Percentiles rank a stretch among this genome's conserved stretches.
Evolutionary conservation across 2,113 vertebrate species (phyloP).

Genomic region (Cyprinodon tularosa): DNA sequence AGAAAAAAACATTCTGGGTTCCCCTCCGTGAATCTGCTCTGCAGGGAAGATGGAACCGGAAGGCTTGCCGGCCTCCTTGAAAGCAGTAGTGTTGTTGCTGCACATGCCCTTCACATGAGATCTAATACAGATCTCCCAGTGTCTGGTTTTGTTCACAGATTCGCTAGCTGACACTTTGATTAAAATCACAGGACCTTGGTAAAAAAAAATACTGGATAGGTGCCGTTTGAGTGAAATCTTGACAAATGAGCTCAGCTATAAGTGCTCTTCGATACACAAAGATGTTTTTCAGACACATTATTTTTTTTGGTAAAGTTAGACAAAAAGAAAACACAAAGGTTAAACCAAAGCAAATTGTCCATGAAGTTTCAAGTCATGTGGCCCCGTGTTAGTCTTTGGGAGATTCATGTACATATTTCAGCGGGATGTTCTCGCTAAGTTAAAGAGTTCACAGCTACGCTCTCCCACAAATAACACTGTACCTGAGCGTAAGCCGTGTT

Average conservation of each 20-base stretch:
- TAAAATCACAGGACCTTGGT: constrained; percentile 47
- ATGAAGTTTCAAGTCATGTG: constrained; percentile 49
- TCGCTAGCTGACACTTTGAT: constrained; percentile 50
- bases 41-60: constrained; percentile 17
- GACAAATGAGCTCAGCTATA: constrained; percentile 65
- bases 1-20: constrained; percentile 59
- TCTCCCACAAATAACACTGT: not conserved
- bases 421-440: constrained; percentile 18
- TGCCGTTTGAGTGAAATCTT: constrained; percentile 39
- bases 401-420: constrained; percentile 19
- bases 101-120: constrained; percentile 58
- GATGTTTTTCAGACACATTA: constrained; percentile 58
- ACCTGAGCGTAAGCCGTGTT: constrained; percentile 59
- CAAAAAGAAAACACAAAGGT: constrained; percentile 25
- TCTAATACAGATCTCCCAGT: constrained; percentile 61
- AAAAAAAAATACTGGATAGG: constrained; percentile 63
- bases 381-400: constrained; percentile 22
- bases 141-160: constrained; percentile 49
- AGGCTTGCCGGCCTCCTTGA: constrained; percentile 27
- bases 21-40: not conserved
- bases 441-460: constrained; percentile 32
- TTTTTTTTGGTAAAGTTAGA: constrained; percentile 70
- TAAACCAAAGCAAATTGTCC: constrained; percentile 43
- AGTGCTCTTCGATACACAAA: constrained; percentile 77
- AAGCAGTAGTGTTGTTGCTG: constrained; percentile 67